Evolutionary conservation across 2,113 vertebrate genomes (phyloP).

Genomic region (Tinamus guttatus): DNA sequence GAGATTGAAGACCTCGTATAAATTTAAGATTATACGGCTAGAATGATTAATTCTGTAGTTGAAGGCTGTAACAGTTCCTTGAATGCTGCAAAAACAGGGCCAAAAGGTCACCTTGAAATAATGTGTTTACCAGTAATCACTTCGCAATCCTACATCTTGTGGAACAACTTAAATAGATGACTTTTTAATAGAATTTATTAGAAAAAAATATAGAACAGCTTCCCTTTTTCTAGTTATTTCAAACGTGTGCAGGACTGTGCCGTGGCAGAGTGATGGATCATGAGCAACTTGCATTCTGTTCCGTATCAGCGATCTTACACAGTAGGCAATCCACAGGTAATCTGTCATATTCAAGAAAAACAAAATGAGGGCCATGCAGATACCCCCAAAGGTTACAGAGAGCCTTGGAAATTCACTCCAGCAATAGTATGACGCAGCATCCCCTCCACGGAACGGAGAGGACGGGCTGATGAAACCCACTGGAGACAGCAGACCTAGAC

Average conservation of each 20-base stretch:
- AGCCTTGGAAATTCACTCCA: background rate
- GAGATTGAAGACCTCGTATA: background rate
- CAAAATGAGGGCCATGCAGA: constrained; percentile 45
- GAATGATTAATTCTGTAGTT: background rate
- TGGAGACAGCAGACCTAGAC: background rate
- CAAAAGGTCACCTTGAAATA: background rate
- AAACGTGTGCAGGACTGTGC: background rate
- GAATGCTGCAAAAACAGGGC: background rate
- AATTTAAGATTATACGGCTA: background rate
- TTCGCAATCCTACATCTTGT: background rate
- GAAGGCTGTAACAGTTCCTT: background rate
- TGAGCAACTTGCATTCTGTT: constrained; percentile 25
- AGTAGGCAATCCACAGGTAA: constrained; percentile 55
- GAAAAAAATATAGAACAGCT: background rate
- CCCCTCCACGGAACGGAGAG: background rate
- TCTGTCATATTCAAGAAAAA: constrained; percentile 48
- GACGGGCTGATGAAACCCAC: background rate
- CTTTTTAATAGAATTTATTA: background rate
- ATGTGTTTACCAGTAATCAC: background rate
- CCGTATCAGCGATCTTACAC: constrained; percentile 57
- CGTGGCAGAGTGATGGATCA: constrained; percentile 63
- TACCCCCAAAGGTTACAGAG: constrained; percentile 51
- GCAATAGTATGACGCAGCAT: background rate
- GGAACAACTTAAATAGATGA: background rate
- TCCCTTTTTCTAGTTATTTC: background rate